Percentiles rank a stretch among this genome's conserved stretches.
phyloP scores from a whole-genome alignment of 2,888 invertebrate genomes.

The Acronicta alni region DNA sequence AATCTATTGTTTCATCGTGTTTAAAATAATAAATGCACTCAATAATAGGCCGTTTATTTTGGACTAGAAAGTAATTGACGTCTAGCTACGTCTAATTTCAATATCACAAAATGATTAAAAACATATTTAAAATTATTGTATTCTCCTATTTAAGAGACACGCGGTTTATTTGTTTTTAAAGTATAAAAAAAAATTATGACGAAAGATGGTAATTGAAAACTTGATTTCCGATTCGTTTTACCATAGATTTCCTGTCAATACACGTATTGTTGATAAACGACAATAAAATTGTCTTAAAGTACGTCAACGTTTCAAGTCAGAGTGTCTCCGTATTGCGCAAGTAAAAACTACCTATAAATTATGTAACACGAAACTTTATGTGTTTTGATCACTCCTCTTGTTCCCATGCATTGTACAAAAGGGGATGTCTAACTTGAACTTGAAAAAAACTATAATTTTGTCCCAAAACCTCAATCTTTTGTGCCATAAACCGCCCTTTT shows the following conservation, averaged over 20 bases:
- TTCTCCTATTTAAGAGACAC: too few relatives aligned
- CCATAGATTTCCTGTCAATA: conserved; percentile 37
- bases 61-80: too few relatives aligned
- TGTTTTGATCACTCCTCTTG: conserved; percentile 87
- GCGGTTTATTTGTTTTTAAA: not conserved
- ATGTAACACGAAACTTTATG: conserved; percentile 66
- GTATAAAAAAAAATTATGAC: not conserved
- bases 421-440: conserved; percentile 70
- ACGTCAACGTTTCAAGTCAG: conserved; percentile 35
- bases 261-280: conserved; percentile 47
- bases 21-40: too few relatives aligned
- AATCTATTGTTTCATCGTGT: not conserved
- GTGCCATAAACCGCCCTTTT: conserved; percentile 85
- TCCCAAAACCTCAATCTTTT: conserved; percentile 81
- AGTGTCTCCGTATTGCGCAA: conserved; percentile 47
- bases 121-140: too few relatives aligned
- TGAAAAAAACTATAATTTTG: conserved; percentile 77
- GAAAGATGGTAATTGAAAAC: not conserved
- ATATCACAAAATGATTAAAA: too few relatives aligned
- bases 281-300: conserved; percentile 46
- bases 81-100: too few relatives aligned
- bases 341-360: conserved; percentile 70
- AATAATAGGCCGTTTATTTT: too few relatives aligned
- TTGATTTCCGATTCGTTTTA: conserved; percentile 17
- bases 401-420: conserved; percentile 81